Percentiles rank a stretch among this genome's conserved stretches.
Conservation (phyloP, 2,888 invertebrate genomes). For the Scrobipalpa atriplicella region DNA sequence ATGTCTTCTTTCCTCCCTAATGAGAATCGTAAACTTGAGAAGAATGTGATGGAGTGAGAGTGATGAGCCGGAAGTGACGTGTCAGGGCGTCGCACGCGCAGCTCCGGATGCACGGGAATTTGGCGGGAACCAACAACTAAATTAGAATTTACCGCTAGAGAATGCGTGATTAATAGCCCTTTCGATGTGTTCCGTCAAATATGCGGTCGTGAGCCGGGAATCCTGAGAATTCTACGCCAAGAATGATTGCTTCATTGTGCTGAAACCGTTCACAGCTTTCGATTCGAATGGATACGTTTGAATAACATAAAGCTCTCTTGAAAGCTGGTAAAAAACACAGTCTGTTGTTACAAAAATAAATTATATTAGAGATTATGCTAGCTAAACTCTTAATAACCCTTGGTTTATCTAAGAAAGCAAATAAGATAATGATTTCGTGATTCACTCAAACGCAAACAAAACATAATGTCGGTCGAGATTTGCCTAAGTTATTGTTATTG, state of each 20-base stretch:
- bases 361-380: neutral
- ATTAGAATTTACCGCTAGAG: slow-evolving; percentile 59
- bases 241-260: slow-evolving; percentile 46
- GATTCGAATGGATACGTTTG: neutral
- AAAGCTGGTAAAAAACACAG: neutral
- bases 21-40: slow-evolving; percentile 56
- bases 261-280: neutral
- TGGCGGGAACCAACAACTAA: slow-evolving; percentile 57
- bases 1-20: slow-evolving; percentile 46
- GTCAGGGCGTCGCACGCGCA: slow-evolving; percentile 47
- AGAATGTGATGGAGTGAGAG: slow-evolving; percentile 52
- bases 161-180: slow-evolving; percentile 58
- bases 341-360: neutral
- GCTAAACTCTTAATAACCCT: neutral
- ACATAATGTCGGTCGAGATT: neutral
- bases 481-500: neutral
- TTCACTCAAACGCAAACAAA: neutral
- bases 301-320: too few relatives aligned
- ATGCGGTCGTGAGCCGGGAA: slow-evolving; percentile 32
- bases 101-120: slow-evolving; percentile 63
- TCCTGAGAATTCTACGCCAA: slow-evolving; percentile 42
- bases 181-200: slow-evolving; percentile 37
- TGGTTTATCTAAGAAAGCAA: neutral
- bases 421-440: slow-evolving; percentile 12
- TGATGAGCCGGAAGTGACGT: slow-evolving; percentile 61